phyloP scores from a whole-genome alignment of 2,888 invertebrate genomes.

The Dugesia japonica region DNA sequence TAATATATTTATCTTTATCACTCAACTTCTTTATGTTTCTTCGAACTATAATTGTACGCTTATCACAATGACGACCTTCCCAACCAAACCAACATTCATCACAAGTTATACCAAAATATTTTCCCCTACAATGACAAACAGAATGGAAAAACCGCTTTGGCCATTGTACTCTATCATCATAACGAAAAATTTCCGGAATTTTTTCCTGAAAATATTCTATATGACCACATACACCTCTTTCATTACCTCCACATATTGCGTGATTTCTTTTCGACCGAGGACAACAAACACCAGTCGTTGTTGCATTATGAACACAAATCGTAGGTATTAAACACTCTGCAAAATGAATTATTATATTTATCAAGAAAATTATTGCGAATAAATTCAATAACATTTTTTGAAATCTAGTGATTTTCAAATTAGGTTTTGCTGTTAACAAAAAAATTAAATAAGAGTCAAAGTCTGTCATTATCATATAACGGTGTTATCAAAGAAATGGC shows the following conservation, averaged over 20 bases:
- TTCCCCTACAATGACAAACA: constrained; percentile 25
- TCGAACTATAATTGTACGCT: constrained; percentile 16
- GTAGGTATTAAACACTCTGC: constrained; percentile 26
- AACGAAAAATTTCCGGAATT: neutral
- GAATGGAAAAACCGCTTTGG: constrained; percentile 21
- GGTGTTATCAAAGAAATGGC: neutral
- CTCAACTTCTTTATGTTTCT: constrained; percentile 23
- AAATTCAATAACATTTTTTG: too few species aligned
- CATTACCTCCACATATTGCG: constrained; percentile 25
- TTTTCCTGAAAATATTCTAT: neutral
- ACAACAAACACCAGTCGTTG: constrained; percentile 26
- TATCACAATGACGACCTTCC: constrained; percentile 24
- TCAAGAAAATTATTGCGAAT: neutral
- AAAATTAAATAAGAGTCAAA: neutral
- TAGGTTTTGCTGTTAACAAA: too few species aligned
- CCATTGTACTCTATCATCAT: constrained; percentile 30
- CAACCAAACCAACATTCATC: constrained; percentile 27
- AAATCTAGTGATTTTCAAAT: too few species aligned
- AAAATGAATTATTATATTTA: too few species aligned
- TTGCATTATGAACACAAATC: constrained; percentile 27
- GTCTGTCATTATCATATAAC: neutral
- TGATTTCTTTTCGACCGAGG: neutral
- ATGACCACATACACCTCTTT: constrained; percentile 15
- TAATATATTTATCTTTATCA: neutral
- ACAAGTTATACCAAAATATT: constrained; percentile 26